A percentile compares a stretch with the other conserved stretches of the same genome.
Conservation (phyloP, 1,140 invertebrate species). For the Centruroides sculpturatus region DNA sequence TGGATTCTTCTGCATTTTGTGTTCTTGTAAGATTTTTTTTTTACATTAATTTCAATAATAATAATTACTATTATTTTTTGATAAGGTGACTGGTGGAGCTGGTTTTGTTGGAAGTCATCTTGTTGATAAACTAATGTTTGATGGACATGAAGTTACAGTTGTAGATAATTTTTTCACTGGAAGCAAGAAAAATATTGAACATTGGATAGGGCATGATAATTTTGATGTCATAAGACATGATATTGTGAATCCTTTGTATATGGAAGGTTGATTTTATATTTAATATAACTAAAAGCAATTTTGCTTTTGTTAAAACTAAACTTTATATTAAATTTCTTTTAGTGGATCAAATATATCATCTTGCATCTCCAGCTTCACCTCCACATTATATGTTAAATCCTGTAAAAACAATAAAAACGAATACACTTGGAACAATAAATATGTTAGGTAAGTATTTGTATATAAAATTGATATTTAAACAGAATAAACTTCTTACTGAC, state of each 20-base stretch:
- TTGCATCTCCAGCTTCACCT: conserved; percentile 95
- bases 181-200: conserved; percentile 89
- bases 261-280: conserved; percentile 43
- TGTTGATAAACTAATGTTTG: conserved; percentile 85
- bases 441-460: conserved; percentile 59
- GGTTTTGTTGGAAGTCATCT: conserved; percentile 98
- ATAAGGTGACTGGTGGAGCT: conserved; percentile 82
- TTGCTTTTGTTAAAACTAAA: not conserved
- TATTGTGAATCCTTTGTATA: conserved; percentile 92
- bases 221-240: conserved; percentile 99
- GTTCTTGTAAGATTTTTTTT: not conserved
- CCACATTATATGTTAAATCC: conserved; percentile 99
- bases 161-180: conserved; percentile 98
- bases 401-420: conserved; percentile 99
- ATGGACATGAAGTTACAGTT: conserved; percentile 95
- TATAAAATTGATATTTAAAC: no score
- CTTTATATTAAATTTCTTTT: conserved; percentile 20
- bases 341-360: conserved; percentile 98
- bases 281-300: not conserved
- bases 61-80: not conserved
- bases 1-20: not conserved
- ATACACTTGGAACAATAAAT: conserved; percentile 98
- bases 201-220: conserved; percentile 98
- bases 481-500: no score
- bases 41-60: not conserved